phyloP scores from a whole-genome alignment of 2,797 vertebrate species.

The Nasua narica region DNA sequence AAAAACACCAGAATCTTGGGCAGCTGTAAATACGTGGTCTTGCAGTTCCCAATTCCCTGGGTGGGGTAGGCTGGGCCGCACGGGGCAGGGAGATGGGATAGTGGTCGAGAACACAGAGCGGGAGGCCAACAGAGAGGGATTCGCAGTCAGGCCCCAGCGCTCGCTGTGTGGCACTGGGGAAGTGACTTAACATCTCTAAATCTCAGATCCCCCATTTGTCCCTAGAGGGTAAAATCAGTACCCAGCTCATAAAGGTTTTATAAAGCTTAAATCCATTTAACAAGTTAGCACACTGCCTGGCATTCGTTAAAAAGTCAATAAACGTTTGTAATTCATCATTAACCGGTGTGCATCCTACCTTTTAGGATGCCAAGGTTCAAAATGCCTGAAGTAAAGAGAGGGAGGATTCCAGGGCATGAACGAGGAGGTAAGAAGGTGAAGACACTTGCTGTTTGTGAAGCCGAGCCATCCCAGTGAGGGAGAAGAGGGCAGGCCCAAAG shows the following conservation, averaged over 20 bases:
- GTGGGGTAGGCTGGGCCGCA: not conserved
- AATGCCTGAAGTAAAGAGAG: not conserved
- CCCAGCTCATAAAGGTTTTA: not conserved
- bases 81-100: rapidly evolving
- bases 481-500: not conserved
- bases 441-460: not conserved
- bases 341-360: not conserved
- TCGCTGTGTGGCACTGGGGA: not conserved
- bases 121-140: not conserved
- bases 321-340: not conserved
- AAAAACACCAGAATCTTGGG: not conserved
- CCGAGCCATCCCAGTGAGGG: not conserved
- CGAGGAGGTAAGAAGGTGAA: not conserved
- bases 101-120: not conserved
- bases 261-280: not conserved
- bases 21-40: not conserved
- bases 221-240: not conserved
- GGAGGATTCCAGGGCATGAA: too few species aligned
- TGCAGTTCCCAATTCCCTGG: not conserved
- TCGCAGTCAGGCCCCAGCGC: not conserved
- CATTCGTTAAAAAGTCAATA: not conserved
- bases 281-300: not conserved
- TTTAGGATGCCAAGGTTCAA: not conserved
- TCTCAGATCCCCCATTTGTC: not conserved
- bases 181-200: not conserved